These are phyloP conservation scores for Boulengeromyrus knoepffleri DNA, from an alignment of 2,113 vertebrate genomes.

Conservation along the genomic window DNA sequence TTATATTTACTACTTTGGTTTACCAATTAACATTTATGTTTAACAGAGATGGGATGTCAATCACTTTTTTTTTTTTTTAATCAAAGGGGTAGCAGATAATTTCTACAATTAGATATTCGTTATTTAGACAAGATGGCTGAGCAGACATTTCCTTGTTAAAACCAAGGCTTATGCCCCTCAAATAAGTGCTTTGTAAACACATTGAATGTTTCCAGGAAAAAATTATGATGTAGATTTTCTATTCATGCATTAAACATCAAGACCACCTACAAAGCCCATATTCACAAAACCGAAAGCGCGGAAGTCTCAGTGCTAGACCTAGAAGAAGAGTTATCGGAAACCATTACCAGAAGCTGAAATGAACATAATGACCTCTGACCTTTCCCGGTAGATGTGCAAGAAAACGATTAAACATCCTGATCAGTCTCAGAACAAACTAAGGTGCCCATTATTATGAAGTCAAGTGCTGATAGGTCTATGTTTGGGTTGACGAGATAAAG, in stretches of 20 bases:
- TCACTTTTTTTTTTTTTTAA: not conserved
- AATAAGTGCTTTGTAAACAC: not conserved
- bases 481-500: not conserved
- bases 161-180: slow-evolving; percentile 8
- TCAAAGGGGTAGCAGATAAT: not conserved
- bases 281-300: not conserved
- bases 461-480: not conserved
- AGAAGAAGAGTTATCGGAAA: not conserved
- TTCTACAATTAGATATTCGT: not conserved
- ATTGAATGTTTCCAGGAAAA: not conserved
- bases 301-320: not conserved
- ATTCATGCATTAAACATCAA: not conserved
- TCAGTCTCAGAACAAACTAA: not conserved
- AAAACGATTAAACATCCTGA: not conserved
- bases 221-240: not conserved
- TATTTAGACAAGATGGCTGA: not conserved
- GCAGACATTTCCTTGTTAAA: slow-evolving; percentile 15
- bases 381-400: not conserved
- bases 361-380: not conserved
- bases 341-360: not conserved
- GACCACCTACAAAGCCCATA: not conserved
- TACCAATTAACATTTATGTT: not conserved
- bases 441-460: not conserved
- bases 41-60: slow-evolving; percentile 6
- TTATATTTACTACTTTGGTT: not conserved